phyloP scores from a whole-genome alignment of 2,888 invertebrate species.

The Chloromyia formosa region DNA sequence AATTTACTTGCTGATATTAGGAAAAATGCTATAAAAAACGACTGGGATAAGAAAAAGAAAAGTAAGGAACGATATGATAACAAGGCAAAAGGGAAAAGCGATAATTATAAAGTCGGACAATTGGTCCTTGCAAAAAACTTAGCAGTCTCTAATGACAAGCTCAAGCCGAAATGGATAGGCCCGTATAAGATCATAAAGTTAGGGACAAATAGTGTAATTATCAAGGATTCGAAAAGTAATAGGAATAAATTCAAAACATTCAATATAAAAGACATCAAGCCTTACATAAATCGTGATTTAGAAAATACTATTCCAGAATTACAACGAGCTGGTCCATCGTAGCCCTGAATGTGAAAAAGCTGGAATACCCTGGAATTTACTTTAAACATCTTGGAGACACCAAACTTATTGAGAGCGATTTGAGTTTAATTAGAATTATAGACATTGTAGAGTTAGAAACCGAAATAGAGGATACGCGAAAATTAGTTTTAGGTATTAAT shows the following conservation, averaged over 20 bases:
- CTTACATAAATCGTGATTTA: background rate
- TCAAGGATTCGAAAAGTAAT: background rate
- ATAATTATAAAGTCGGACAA: background rate
- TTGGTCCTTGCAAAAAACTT: background rate
- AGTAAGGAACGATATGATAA: background rate
- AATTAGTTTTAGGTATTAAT: background rate
- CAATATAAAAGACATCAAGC: background rate
- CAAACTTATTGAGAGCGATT: background rate
- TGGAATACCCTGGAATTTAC: background rate
- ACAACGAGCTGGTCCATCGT: background rate
- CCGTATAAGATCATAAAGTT: constrained; percentile 2
- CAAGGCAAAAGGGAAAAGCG: background rate
- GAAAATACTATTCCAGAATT: background rate
- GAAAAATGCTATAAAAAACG: background rate
- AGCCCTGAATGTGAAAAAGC: background rate
- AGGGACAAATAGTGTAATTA: background rate
- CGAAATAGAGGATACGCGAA: background rate
- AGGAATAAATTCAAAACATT: background rate
- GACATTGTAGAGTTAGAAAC: background rate
- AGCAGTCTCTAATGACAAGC: too few relatives aligned
- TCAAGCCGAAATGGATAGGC: background rate
- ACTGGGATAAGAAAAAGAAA: background rate
- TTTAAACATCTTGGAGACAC: background rate
- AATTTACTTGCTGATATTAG: background rate
- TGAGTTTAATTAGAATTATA: background rate